Base-by-base conservation (phyloP, 2,888 invertebrate genomes). In the Priocnemis perturbator region DNA sequence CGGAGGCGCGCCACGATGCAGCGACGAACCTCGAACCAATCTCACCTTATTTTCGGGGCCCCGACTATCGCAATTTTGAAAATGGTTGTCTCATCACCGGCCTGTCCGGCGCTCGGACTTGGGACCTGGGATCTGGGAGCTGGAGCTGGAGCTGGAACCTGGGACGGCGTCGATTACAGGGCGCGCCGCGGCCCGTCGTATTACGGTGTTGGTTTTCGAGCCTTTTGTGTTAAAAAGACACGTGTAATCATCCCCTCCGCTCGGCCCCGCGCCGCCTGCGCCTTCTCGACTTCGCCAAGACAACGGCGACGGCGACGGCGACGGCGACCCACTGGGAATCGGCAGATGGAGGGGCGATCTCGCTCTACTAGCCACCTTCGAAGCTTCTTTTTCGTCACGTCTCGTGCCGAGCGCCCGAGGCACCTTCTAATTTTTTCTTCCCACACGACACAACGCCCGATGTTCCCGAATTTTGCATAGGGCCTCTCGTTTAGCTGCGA, bases 181-280 rank as follows among this genome's bases (percentile, higher is more conserved):
- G 89, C 88, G 83, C 86, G 81, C 77, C 71, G 68, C 74, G 75
- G 77, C 74, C 86, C 87, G 85, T 84, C 89, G 87, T 86, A 88
- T 88, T 88, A 87, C 88, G 87, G 89, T 89, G 89, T 89, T 89
- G 89, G 89, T 89, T 89, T 89, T 89, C 89, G 89, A 89, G 89
- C 89, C 89, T 89, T 89, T 89, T 89, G 89, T 88, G 89, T 88
- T 89, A 88, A 88, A 88, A 88, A 88, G 89, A 88, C 88, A 86
- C 87, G 84, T 87, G 85, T 87, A 89, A 89, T 89, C 88, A 88
- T 87, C 81, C 73, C 76, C 77, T 66, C 64, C 66, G 53, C 9
- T 44, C 56, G 37, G 7, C 7, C 37, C 37, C 2, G 37, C 37
- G 2, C 5, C 19, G 15, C 45, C 20, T 3, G 11, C 44, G 11